A percentile compares a stretch with the other conserved stretches of the same genome.
Conservation (phyloP, 2,888 invertebrate species). For the Taphrorychus bicolor region DNA sequence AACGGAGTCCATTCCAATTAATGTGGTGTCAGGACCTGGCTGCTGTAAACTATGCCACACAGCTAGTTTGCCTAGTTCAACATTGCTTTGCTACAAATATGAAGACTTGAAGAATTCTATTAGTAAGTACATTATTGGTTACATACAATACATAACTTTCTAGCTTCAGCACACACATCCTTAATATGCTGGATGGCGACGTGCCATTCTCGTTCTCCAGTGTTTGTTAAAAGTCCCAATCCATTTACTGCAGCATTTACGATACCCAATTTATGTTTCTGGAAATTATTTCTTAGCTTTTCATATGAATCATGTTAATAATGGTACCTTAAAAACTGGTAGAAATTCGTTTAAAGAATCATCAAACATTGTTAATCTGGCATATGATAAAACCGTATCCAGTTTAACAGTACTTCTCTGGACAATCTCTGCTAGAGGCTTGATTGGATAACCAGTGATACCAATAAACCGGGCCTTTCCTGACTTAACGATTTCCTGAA, state of each 20-base stretch:
- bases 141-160: slow-evolving; percentile 70
- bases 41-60: slow-evolving; percentile 70
- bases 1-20: slow-evolving; percentile 75
- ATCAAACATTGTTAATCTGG: slow-evolving; percentile 82
- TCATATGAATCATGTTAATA: not conserved
- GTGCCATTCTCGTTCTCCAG: slow-evolving; percentile 82
- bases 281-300: not conserved
- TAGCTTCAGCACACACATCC: slow-evolving; percentile 67
- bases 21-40: slow-evolving; percentile 70
- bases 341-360: slow-evolving; percentile 76
- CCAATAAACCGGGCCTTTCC: slow-evolving; percentile 83
- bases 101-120: not conserved
- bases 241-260: slow-evolving; percentile 84
- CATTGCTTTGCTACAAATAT: slow-evolving; percentile 61
- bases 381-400: slow-evolving; percentile 77
- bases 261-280: slow-evolving; percentile 78
- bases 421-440: slow-evolving; percentile 75
- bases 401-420: slow-evolving; percentile 67
- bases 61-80: slow-evolving; percentile 77
- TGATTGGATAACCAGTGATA: slow-evolving; percentile 85
- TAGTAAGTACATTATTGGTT: too few relatives aligned
- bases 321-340: slow-evolving; percentile 74
- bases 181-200: slow-evolving; percentile 73
- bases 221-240: slow-evolving; percentile 81
- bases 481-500: slow-evolving; percentile 75